A percentile compares a stretch with the other conserved stretches of the same genome.
These are phyloP conservation scores for Anser brachyrhynchus DNA, from an alignment of 2,113 vertebrate species.

Conservation along the genomic window DNA sequence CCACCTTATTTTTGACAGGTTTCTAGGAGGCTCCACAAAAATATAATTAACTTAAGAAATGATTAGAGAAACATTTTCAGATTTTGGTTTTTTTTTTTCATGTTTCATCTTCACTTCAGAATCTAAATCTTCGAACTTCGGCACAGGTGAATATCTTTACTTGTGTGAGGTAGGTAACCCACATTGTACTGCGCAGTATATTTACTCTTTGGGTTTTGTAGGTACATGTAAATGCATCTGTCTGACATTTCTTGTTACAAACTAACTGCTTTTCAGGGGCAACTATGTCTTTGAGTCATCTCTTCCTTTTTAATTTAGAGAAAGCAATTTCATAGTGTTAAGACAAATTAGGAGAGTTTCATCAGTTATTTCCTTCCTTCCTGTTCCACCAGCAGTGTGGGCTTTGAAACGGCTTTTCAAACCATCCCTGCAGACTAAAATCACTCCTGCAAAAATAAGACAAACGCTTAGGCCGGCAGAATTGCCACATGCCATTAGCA, in stretches of 20 bases:
- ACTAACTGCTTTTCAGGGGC: neutral
- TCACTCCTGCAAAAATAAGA: neutral
- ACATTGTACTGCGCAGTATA: fast-evolving
- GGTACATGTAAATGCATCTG: neutral
- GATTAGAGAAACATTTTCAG: neutral
- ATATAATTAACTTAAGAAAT: neutral
- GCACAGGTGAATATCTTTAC: neutral
- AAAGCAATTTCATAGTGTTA: neutral
- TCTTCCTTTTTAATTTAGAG: neutral
- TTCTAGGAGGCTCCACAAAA: neutral
- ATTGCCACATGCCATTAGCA: fast-evolving
- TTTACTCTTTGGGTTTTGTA: neutral
- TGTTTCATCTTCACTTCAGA: neutral
- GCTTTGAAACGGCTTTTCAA: neutral
- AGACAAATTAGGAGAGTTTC: conserved; percentile 1
- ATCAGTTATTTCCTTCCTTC: conserved; percentile 49
- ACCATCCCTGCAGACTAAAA: neutral
- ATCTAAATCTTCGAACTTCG: neutral
- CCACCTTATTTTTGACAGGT: neutral
- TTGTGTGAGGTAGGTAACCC: neutral
- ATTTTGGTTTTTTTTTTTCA: neutral
- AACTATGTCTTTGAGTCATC: neutral
- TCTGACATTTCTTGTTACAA: neutral
- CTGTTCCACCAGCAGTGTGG: neutral
- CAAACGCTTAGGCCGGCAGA: fast-evolving